Percentiles rank a stretch among this genome's conserved stretches.
Evolutionary conservation across 1,140 invertebrate genomes (phyloP).

Genomic region (Nomia melanderi): DNA sequence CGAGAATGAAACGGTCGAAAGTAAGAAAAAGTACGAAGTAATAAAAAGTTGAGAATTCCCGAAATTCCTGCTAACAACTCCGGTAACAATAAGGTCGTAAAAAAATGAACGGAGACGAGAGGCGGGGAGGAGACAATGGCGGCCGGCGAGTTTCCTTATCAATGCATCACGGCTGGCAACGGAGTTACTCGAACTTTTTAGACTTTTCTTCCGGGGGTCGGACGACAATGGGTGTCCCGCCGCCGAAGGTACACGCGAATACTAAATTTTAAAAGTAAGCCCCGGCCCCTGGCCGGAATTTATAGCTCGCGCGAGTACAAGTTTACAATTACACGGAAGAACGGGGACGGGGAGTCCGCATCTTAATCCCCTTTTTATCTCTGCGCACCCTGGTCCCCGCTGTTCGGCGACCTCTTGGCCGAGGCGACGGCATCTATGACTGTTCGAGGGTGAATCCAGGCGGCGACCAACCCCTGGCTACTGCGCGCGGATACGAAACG

Average conservation of each 20-base stretch:
- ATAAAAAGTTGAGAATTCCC: no score
- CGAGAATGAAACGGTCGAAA: no score
- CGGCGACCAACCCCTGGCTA: neutral
- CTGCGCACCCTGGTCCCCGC: slow-evolving; percentile 15
- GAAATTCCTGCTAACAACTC: no score
- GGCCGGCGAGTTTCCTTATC: slow-evolving; percentile 40
- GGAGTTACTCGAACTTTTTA: slow-evolving; percentile 50
- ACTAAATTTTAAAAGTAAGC: slow-evolving; percentile 61
- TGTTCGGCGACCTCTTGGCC: neutral
- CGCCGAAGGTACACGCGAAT: slow-evolving; percentile 48
- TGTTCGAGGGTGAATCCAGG: slow-evolving; percentile 12
- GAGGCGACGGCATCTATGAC: slow-evolving; percentile 54
- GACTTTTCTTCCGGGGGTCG: slow-evolving; percentile 34
- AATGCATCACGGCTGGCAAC: slow-evolving; percentile 35
- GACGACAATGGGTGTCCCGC: slow-evolving; percentile 36
- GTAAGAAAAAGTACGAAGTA: no score
- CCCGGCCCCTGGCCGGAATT: slow-evolving; percentile 47
- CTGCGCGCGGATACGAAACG: slow-evolving; percentile 23
- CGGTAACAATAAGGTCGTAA: no score
- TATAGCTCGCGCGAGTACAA: slow-evolving; percentile 54
- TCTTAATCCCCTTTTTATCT: slow-evolving; percentile 67
- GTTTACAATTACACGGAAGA: slow-evolving; percentile 64
- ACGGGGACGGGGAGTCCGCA: slow-evolving; percentile 37
- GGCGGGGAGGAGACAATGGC: slow-evolving; percentile 36
- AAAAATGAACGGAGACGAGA: no score